Base-by-base conservation (phyloP, 2,113 vertebrate genomes). In the Apodemus sylvaticus region DNA sequence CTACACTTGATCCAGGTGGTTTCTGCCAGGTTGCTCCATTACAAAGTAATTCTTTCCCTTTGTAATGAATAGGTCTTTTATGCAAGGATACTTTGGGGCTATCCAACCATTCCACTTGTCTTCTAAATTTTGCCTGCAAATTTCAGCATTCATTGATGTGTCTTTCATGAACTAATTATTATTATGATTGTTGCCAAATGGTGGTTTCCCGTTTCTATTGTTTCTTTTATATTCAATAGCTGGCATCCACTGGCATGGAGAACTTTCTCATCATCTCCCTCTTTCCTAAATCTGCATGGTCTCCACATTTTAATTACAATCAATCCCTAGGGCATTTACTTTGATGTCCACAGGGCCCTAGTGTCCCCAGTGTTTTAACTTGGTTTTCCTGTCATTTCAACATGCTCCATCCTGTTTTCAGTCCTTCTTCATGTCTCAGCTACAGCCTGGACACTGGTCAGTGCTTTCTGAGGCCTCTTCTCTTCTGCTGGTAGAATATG, bases 11-110 rank as follows among this genome's bases (percentile, higher is more conserved):
- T 36, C 51, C 81, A 76, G 19, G n/a, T 64, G 76, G 42, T 86
- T 45, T 81, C 31, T 79, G 42, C 77, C 66, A n/a, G n/a, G n/a
- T 86, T 66, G 51, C 19, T 31, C 81, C 71, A 48, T 26, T 88
- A 20, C 71, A 96, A 94, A 91, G 36, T 45, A 86, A 92, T 86
- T 86, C 86, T 94, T 89, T 78, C 17, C 66, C 66, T 93, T 95
- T 73, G 77, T 66, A 90, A 83, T 55, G 87, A 89, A 70, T 17
- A 48, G 76, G 9, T 74, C 55, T 90, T 94, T 82, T 39, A 19
- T 90, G 68, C 79, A 42, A 62, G 89, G 77, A 86, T 76, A 85
- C 7, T 92, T 70, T 58, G 36, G 45, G 17, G 51, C 64, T 85
- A 55, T 53, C 20, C 93, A 86, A 94, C 86, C 79, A 87, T 94